Conservation (phyloP, 2,888 invertebrate species). For the Orthosia incerta region DNA sequence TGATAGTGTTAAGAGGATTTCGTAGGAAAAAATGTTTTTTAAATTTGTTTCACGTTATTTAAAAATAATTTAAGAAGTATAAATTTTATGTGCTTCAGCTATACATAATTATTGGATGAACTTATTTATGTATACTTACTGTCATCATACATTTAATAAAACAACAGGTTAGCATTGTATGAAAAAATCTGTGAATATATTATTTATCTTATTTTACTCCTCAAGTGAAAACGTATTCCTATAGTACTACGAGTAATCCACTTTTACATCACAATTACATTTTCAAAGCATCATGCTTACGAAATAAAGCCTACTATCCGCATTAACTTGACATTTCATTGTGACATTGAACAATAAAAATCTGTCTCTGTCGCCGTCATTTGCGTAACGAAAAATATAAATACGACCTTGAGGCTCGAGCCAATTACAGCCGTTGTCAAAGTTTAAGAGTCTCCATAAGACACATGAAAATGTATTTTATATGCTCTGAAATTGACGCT, state of each 20-base stretch:
- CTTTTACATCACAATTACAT: conserved; percentile 1
- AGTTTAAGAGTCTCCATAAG: conserved; percentile 18
- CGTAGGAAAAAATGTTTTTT: neutral
- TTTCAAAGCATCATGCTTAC: conserved; percentile 26
- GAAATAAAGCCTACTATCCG: conserved; percentile 13
- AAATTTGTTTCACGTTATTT: no score
- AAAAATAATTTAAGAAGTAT: neutral
- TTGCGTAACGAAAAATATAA: conserved; percentile 41
- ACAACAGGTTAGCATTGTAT: neutral
- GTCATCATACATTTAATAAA: neutral
- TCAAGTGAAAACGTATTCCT: neutral
- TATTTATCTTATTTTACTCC: neutral
- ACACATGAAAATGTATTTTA: conserved; percentile 24
- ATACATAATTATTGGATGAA: neutral
- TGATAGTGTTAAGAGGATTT: neutral
- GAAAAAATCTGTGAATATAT: neutral
- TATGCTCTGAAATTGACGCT: conserved; percentile 12
- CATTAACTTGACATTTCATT: conserved; percentile 39
- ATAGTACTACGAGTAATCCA: neutral
- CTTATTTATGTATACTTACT: neutral
- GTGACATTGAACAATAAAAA: conserved; percentile 49
- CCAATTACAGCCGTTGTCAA: conserved; percentile 44
- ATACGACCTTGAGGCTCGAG: conserved; percentile 42
- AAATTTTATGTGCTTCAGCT: neutral
- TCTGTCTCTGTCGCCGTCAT: conserved; percentile 22